A percentile compares a stretch with the other conserved stretches of the same genome.
Conservation (phyloP, 2,797 vertebrate genomes). For the Delichon dasypus region DNA sequence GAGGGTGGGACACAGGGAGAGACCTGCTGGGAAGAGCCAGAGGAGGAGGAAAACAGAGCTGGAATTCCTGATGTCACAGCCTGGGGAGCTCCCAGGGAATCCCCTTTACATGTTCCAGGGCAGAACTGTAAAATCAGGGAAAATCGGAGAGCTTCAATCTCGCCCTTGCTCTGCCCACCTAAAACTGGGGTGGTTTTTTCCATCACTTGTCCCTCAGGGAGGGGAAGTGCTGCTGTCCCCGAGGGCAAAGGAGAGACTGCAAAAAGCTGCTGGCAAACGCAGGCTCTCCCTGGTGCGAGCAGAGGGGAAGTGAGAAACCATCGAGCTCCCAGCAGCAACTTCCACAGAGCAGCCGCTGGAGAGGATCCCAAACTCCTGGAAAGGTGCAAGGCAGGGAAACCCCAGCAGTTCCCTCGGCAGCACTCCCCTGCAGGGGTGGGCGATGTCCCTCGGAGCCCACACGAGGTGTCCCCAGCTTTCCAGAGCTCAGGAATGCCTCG, state of each 20-base stretch:
- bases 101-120: neutral
- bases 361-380: neutral
- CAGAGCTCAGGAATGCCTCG: neutral
- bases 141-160: neutral
- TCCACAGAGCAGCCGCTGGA: neutral
- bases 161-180: neutral
- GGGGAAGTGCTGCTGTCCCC: neutral
- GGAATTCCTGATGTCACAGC: neutral
- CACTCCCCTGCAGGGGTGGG: neutral
- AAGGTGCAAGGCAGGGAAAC: fast-evolving
- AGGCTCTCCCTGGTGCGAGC: neutral
- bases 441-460: neutral
- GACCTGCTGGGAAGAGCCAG: fast-evolving
- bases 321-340: neutral
- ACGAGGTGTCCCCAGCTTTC: neutral
- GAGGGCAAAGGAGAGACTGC: neutral
- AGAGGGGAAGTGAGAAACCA: neutral
- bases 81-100: neutral
- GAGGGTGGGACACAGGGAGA: no score
- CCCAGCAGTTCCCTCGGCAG: fast-evolving
- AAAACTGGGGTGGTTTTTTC: fast-evolving
- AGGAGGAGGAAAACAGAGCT: neutral
- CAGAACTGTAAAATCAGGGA: neutral
- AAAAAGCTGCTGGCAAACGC: neutral
- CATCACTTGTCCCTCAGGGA: neutral